Base-by-base conservation (phyloP, 2,113 vertebrate species). In the Sinocyclocheilus grahami region DNA sequence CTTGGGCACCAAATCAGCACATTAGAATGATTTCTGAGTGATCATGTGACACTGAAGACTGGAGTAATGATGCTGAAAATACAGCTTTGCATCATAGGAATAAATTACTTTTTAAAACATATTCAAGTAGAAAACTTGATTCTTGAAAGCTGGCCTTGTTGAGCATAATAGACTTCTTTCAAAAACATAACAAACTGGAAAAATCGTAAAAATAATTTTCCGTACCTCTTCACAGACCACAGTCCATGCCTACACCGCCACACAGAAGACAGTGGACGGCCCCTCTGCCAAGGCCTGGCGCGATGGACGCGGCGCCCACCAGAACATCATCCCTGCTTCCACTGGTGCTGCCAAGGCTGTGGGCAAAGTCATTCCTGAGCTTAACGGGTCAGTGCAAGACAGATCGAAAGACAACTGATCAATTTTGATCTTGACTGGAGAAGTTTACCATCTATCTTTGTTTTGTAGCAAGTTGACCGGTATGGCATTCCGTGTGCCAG, bases 261-360 rank as follows among this genome's bases (percentile, higher is more conserved):
- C 96, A 71, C 97, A 97, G 94, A 97, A 97, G 94, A 97, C 97
- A 0, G 97, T 97, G 90, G 96, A 97, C 0, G 96, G 96, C 0
- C 96, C 97, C 22, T 96, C 96, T 0, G 94, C 92, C 51, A 97
- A 97, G 91, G 95, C 95, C 63, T 97, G 97, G 96, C 93, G 96
- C 7, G 97, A 97, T 0, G 97, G 97, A 2, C 95, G 97, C 0
- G 92, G 95, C 0, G 97, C 96, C 85, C 93, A 94, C 86, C 95
- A 96, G 93, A 97, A 97, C 94, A 97, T 97, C 92, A 97, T 97
- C 86, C 97, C 97, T 37, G 96, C 96, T 18, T 95, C 96, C 87
- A 97, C 97, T 0, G 96, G 96, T 22, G 96, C 97, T 18, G 96
- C 96, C 85, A 97, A 96, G 88, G 97, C 96, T 0, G 96, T 97